A percentile compares a stretch with the other conserved stretches of the same genome.
Evolutionary conservation across 2,113 vertebrate genomes (phyloP).

Genomic region (Crocuta crocuta): DNA sequence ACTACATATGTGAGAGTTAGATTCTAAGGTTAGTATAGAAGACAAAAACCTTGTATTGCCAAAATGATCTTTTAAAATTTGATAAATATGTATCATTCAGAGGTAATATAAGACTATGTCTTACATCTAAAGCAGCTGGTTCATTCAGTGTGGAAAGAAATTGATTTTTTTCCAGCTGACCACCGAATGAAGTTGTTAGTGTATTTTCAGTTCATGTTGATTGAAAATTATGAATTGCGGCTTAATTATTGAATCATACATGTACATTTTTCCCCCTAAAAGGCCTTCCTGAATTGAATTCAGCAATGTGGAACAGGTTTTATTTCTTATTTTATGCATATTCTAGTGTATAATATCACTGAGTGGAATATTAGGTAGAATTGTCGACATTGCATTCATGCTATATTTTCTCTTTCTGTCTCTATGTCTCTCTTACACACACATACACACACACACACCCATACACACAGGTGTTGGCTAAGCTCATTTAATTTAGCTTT

Average conservation of each 20-base stretch:
- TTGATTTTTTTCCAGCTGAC: neutral
- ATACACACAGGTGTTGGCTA: neutral
- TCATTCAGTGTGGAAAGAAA: neutral
- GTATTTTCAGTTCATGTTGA: neutral
- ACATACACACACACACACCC: neutral
- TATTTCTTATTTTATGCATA: neutral
- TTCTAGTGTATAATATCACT: neutral
- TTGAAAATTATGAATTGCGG: neutral
- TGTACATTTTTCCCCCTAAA: neutral
- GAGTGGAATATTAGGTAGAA: neutral
- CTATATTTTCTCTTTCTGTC: neutral
- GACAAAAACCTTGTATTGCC: neutral
- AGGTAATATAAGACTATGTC: neutral
- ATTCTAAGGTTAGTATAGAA: constrained; percentile 3
- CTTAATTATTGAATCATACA: constrained; percentile 14
- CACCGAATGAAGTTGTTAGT: neutral
- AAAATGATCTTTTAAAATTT: neutral
- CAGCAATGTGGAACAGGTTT: neutral
- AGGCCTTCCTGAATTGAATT: neutral
- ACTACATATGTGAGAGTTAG: neutral
- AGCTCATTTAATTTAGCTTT: neutral
- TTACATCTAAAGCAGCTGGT: neutral
- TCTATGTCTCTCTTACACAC: too few species aligned
- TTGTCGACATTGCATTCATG: neutral
- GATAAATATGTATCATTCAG: neutral